Evolutionary conservation across 2,113 vertebrate species (phyloP), one percentile per base, ranked within the genome.

Genomic region (Lamprotornis superbus): DNA sequence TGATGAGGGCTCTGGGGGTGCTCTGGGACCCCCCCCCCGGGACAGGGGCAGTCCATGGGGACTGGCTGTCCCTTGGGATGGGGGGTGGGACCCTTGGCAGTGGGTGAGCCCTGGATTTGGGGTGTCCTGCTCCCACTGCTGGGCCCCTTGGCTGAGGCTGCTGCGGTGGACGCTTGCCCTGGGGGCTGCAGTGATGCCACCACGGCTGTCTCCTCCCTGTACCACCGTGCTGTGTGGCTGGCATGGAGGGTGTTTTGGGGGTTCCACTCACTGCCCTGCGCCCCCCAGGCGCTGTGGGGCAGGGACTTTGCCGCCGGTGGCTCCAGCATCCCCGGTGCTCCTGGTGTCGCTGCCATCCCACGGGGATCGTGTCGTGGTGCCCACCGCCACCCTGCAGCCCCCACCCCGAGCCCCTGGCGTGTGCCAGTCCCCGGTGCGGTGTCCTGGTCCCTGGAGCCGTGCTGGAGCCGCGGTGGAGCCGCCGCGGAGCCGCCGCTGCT

Each of bases 311-410:
- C 2, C 8, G 12, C 40, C 13, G 0, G 39, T 6, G 47, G 11
- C 52, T 49, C 35, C 0, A 2, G 16, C 31, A 4, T 10, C 8
- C 15, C 44, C 6, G 3, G 39, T 6, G 10, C 37, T 56, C 31
- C 13, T 0, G 5, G 19, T 3, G 60, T n/a, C 9, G 0, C 80
- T 16, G 13, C 50, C 17, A 0, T 7, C 2, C 6, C 57, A 2
- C 11, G 2, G 6, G 12, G 11, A 20, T 10, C 4, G 2, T n/a
- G 64, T 13, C 3, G 21, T 1, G 10, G 44, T 4, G 9, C 59
- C 3, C 7, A 23, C 2, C 3, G 19, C 35, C 10, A 2, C 15
- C 50, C 30, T 2, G 24, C 28, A 8, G 13, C 11, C 44, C 46
- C 57, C 50, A 2, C 4, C 6, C 13, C 1, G 5, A 55, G 57